Conservation (phyloP, 2,797 vertebrate genomes). For the Mormyrus proboscirostris region DNA sequence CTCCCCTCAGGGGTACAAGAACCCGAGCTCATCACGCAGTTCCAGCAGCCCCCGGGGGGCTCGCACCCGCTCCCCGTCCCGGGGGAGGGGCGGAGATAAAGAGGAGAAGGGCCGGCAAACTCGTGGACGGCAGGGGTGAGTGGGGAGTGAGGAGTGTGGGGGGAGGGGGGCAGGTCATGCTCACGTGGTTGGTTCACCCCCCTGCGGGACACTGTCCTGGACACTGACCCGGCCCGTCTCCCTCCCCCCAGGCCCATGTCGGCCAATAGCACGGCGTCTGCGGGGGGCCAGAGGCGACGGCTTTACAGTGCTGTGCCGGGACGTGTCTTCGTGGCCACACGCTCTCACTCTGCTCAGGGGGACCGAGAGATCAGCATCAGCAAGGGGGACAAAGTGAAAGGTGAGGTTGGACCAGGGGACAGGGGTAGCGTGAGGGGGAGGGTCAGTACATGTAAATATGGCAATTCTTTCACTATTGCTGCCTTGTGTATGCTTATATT, state of each 20-base stretch:
- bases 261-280: conserved; percentile 29
- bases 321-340: conserved; percentile 75
- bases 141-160: too few species aligned
- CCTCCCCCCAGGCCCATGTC: conserved; percentile 38
- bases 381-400: conserved; percentile 90
- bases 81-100: conserved; percentile 66
- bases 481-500: not conserved
- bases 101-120: conserved; percentile 68
- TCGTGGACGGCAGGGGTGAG: conserved; percentile 76
- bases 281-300: conserved; percentile 61
- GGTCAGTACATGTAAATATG: not conserved
- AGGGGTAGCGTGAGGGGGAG: not conserved
- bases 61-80: conserved; percentile 77
- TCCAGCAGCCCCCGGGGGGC: conserved; percentile 79
- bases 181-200: not conserved
- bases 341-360: conserved; percentile 70
- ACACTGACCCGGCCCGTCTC: not conserved
- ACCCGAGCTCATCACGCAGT: conserved; percentile 76
- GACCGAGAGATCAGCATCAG: conserved; percentile 79
- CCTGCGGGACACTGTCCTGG: not conserved
- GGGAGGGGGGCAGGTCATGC: not conserved
- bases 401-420: conserved; percentile 46
- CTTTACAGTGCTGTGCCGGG: conserved; percentile 86
- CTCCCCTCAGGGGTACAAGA: conserved; percentile 60
- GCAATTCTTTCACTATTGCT: not conserved